phyloP scores from a whole-genome alignment of 2,797 vertebrate species.

The Enteromius fasciolatus region DNA sequence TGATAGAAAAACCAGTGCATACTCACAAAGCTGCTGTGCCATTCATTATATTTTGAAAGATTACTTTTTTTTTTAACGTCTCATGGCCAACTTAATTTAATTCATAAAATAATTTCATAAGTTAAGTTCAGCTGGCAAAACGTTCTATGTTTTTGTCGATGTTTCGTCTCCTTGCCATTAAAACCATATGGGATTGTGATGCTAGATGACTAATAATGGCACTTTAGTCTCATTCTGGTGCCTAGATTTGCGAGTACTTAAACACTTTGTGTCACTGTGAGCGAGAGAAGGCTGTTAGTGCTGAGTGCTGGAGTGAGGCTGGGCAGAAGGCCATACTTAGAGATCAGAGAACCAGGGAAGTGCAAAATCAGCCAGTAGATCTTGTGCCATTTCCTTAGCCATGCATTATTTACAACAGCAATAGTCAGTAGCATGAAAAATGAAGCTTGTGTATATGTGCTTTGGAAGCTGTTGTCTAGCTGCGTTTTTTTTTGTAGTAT shows the following conservation, averaged over 20 bases:
- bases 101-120: not conserved
- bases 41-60: not conserved
- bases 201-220: not conserved
- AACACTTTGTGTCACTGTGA: conserved; percentile 30
- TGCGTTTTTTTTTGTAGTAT: not conserved
- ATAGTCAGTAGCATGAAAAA: conserved; percentile 59
- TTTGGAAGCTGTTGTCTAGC: conserved; percentile 23
- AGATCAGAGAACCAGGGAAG: conserved; percentile 34
- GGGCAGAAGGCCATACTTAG: conserved; percentile 39
- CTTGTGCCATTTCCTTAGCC: conserved; percentile 48
- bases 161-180: not conserved
- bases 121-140: not conserved
- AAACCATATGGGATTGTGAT: conserved; percentile 11
- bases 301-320: conserved; percentile 28
- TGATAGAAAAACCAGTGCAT: not conserved
- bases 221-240: not conserved
- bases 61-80: not conserved
- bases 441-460: conserved; percentile 29
- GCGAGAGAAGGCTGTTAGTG: conserved; percentile 23
- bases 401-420: conserved; percentile 56
- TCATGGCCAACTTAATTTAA: not conserved
- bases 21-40: not conserved
- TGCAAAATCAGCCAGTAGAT: conserved; percentile 54
- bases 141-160: not conserved
- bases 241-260: conserved; percentile 26